Percentiles rank a stretch among this genome's conserved stretches.
Evolutionary conservation across 1,140 invertebrate genomes (phyloP).

Genomic region (Ephestia elutella): DNA sequence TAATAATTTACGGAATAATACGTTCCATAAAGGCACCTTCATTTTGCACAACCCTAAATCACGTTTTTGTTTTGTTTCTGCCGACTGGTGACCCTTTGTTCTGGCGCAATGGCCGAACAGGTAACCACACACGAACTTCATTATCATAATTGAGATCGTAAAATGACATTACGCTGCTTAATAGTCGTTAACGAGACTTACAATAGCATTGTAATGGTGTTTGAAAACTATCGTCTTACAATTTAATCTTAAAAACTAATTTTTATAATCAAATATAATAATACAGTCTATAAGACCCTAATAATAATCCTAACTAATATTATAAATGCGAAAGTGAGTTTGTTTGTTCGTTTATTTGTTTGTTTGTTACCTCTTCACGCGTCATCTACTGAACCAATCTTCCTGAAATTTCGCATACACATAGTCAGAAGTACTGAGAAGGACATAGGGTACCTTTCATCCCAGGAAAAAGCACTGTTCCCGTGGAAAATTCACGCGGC

Average conservation of each 20-base stretch:
- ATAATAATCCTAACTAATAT: no score
- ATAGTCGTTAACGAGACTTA: not conserved
- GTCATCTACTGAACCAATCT: no score
- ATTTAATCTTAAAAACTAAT: no score
- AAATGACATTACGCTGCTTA: slow-evolving; percentile 12
- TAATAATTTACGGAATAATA: slow-evolving; percentile 39
- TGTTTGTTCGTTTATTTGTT: no score
- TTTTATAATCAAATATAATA: not conserved
- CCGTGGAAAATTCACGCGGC: no score
- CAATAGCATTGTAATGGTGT: not conserved
- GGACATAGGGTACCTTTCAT: no score
- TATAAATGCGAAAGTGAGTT: no score
- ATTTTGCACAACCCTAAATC: slow-evolving; percentile 56
- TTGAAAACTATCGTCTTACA: not conserved
- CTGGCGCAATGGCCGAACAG: slow-evolving; percentile 30
- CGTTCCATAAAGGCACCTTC: slow-evolving; percentile 29
- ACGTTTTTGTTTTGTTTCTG: slow-evolving; percentile 49
- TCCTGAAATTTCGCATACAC: no score
- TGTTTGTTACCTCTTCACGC: no score
- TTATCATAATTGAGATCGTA: slow-evolving; percentile 18
- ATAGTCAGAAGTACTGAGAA: no score
- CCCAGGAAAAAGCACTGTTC: no score
- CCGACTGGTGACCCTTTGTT: slow-evolving; percentile 50
- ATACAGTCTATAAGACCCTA: not conserved
- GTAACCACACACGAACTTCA: slow-evolving; percentile 10